Base-by-base conservation (phyloP, 2,797 vertebrate genomes). In the Enteromius trimaculatus region DNA sequence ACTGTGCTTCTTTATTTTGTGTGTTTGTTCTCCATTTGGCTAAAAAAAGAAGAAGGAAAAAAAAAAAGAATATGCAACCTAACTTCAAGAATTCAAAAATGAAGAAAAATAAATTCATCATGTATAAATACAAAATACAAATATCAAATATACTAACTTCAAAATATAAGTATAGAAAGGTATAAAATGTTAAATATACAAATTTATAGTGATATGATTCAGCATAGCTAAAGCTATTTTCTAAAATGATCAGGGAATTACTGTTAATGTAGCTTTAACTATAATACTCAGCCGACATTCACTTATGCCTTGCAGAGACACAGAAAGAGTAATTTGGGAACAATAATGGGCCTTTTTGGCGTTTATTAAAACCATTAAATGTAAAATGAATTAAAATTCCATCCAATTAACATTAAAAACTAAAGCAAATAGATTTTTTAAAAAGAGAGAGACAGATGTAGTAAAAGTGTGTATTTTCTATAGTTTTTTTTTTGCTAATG, bases 381-480 rank as follows among this genome's bases (percentile, higher is more conserved):
- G 5, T n/a, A 13, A 55, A 74, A 74, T 37, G 0, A 74, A 74
- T 74, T 21, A 74, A 21, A 21, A 23, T 34, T 3, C 3, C 31
- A 7, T 55, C 10, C 11, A n/a, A 55, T n/a, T 53, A 23, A 37
- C 13, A 65, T 31, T 29, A 47, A 64, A 62, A 78, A 19, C 37
- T 10, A 34, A 26, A 3, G 60, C 16, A 55, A 53, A 51, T 17
- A 1, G 16, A 19, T 81, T 71, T 47, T 34, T 47, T 34, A 6
- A 17, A 72, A 62, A 21, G 10, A 17, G 7, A 23, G 26, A 49
- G 62, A 47, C 51, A 42, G 16, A 70, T 44, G 19, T 16, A 44
- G 34, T n/a, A 76, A 42, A 26, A 29, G 39, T 53, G 11, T 82
- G 34, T n/a, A 62, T 62, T 81, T 47, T 14, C 42, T 79, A 13